phyloP scores from a whole-genome alignment of 1,140 invertebrate species.

The Hyphantria cunea region DNA sequence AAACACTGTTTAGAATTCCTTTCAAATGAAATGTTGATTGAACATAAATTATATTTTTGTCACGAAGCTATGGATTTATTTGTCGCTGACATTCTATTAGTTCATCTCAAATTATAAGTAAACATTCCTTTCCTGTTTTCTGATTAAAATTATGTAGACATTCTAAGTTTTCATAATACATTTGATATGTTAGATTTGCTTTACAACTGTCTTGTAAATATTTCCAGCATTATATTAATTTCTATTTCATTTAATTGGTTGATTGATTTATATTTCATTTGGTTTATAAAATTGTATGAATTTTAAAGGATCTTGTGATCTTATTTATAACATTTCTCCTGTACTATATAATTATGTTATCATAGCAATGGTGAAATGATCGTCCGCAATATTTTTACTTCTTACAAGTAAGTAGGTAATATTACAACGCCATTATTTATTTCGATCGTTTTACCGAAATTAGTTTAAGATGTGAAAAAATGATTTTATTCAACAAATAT shows the following conservation, averaged over 20 bases:
- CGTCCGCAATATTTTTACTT: slow-evolving; percentile 2
- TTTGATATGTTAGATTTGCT: slow-evolving; percentile 6
- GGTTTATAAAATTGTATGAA: too few species aligned
- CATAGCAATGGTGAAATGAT: slow-evolving; percentile 2
- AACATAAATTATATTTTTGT: too few species aligned
- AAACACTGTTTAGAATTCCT: too few species aligned
- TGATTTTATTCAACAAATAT: slow-evolving; percentile 1
- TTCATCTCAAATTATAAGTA: slow-evolving; percentile 10
- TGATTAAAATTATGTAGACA: slow-evolving; percentile 10
- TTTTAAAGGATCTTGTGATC: too few species aligned
- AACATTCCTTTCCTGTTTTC: slow-evolving; percentile 16
- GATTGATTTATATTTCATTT: neutral
- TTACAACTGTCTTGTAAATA: neutral
- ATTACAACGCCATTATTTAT: neutral
- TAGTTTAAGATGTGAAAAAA: slow-evolving; percentile 11
- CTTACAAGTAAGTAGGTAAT: neutral
- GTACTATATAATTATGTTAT: neutral
- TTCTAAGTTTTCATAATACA: slow-evolving; percentile 1
- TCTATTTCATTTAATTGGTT: neutral
- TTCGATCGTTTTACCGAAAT: slow-evolving; percentile 5
- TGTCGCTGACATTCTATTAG: neutral
- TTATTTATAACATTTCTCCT: too few species aligned
- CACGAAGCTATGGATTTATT: too few species aligned
- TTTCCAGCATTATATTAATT: slow-evolving; percentile 11
- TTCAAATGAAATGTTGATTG: too few species aligned